These are phyloP conservation scores for Rhadinocentrus ornatus DNA, from an alignment of 2,797 vertebrate genomes.

Conservation along the genomic window DNA sequence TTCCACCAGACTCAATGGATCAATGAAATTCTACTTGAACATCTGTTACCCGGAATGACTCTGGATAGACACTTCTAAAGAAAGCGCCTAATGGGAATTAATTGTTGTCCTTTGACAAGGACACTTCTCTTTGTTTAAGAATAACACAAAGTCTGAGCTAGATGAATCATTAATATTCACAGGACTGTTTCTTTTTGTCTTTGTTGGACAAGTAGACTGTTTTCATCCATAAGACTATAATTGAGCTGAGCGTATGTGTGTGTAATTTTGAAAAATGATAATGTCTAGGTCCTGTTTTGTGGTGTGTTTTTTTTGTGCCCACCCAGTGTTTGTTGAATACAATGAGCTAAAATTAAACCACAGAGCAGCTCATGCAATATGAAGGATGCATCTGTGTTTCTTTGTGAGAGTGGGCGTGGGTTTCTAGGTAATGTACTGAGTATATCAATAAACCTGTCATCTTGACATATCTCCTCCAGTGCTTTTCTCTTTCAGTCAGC, in stretches of 20 bases:
- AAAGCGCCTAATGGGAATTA: slow-evolving; percentile 56
- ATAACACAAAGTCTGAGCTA: slow-evolving; percentile 55
- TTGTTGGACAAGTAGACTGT: slow-evolving; percentile 27
- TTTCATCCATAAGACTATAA: slow-evolving; percentile 56
- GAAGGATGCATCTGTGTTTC: slow-evolving; percentile 50
- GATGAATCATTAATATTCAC: slow-evolving; percentile 66
- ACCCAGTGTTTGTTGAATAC: slow-evolving; percentile 44
- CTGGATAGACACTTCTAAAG: slow-evolving; percentile 38
- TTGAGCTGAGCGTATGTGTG: slow-evolving; percentile 53
- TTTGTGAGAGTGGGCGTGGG: slow-evolving; percentile 45
- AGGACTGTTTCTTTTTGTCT: slow-evolving; percentile 34
- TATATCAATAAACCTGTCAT: slow-evolving; percentile 55
- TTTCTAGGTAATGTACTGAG: slow-evolving; percentile 40
- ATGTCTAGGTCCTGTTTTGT: slow-evolving; percentile 50
- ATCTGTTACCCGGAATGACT: slow-evolving; percentile 61
- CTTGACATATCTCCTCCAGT: slow-evolving; percentile 28
- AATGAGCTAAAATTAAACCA: slow-evolving; percentile 63
- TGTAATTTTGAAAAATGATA: slow-evolving; percentile 62
- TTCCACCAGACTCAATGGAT: slow-evolving; percentile 63
- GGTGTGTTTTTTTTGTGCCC: background rate
- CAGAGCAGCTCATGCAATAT: slow-evolving; percentile 30
- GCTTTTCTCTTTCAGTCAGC: slow-evolving; percentile 16
- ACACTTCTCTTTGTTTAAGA: slow-evolving; percentile 63
- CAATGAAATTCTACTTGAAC: slow-evolving; percentile 70
- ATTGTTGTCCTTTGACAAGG: slow-evolving; percentile 71